Evolutionary conservation across 2,113 vertebrate genomes (phyloP).

Genomic region (Brachyhypopomus occidentalis): DNA sequence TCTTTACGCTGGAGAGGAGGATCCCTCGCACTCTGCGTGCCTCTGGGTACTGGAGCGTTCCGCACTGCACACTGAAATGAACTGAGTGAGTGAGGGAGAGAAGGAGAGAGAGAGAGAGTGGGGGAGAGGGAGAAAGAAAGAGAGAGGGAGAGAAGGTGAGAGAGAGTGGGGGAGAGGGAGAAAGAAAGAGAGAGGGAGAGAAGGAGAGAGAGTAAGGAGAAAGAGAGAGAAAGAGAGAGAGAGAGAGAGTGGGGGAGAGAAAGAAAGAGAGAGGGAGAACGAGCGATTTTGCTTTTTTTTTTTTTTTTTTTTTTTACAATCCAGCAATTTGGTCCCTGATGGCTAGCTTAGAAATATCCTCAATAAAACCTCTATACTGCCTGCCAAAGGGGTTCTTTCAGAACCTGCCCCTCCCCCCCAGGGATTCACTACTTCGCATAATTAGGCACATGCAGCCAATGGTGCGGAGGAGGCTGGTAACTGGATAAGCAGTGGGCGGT

Average conservation of each 20-base stretch:
- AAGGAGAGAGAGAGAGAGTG: constrained; percentile 57
- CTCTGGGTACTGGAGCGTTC: constrained; percentile 61
- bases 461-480: constrained; percentile 69
- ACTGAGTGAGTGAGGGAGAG: constrained; percentile 66
- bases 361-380: constrained; percentile 86
- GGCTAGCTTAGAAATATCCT: constrained; percentile 82
- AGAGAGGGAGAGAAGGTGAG: constrained; percentile 57
- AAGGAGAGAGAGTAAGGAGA: constrained; percentile 49
- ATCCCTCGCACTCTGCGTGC: constrained; percentile 77
- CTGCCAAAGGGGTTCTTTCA: constrained; percentile 84
- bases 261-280: constrained; percentile 63
- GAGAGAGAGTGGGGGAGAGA: constrained; percentile 38
- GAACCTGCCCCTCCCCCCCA: constrained; percentile 74
- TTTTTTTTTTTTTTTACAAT: constrained; percentile 74
- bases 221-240: constrained; percentile 56
- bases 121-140: not conserved
- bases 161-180: constrained; percentile 55
- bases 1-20: constrained; percentile 67
- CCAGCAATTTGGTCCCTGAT: constrained; percentile 81
- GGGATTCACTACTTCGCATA: constrained; percentile 83
- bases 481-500: constrained; percentile 77
- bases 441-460: constrained; percentile 76
- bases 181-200: constrained; percentile 26
- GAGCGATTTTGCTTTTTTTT: constrained; percentile 61
- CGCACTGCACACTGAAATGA: constrained; percentile 67